phyloP scores from a whole-genome alignment of 2,113 vertebrate genomes.

The Gavia stellata region DNA sequence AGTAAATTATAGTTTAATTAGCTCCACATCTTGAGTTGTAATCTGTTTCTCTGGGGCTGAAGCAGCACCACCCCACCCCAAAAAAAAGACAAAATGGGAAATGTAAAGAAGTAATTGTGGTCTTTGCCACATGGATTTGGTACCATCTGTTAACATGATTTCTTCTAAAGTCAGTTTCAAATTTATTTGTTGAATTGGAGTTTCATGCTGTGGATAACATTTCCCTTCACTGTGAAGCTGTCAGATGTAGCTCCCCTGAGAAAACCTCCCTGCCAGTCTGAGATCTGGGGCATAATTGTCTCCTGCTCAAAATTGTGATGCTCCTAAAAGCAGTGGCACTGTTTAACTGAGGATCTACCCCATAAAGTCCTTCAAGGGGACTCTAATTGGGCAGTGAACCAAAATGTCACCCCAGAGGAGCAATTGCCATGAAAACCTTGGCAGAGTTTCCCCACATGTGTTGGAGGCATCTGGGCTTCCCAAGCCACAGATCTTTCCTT shows the following conservation, averaged over 20 bases:
- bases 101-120: neutral
- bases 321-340: neutral
- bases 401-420: neutral
- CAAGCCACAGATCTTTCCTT: neutral
- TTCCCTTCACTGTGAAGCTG: neutral
- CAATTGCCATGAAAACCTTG: neutral
- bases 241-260: neutral
- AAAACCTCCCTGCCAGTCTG: neutral
- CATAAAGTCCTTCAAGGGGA: neutral
- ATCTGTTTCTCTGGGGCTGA: neutral
- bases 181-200: neutral
- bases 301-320: neutral
- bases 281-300: neutral
- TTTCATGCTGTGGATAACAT: neutral
- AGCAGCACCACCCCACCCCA: too few relatives aligned
- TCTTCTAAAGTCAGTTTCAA: neutral
- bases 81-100: neutral
- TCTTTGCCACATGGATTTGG: slow-evolving; percentile 20
- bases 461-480: neutral
- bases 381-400: neutral
- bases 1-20: slow-evolving; percentile 30
- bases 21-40: neutral
- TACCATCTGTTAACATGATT: neutral
- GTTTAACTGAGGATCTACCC: neutral
- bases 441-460: neutral